A percentile compares a stretch with the other conserved stretches of the same genome.
Conservation (phyloP, 2,113 vertebrate genomes). For the Mellivora capensis region DNA sequence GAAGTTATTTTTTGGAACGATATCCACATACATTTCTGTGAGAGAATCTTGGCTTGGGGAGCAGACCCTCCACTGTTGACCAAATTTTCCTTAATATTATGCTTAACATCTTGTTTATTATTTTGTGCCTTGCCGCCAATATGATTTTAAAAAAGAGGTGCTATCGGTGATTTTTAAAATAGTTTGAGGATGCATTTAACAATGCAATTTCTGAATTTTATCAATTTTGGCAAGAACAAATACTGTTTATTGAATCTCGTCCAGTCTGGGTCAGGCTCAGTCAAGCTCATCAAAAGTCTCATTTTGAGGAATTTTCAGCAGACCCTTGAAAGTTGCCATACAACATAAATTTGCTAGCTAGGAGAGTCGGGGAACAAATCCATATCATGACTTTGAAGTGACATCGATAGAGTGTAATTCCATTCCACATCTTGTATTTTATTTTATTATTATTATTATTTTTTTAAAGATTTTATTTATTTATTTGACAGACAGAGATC, state of each 20-base stretch:
- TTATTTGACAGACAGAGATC: too few relatives aligned
- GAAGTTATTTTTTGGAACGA: background rate
- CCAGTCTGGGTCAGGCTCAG: background rate
- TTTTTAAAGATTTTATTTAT: too few relatives aligned
- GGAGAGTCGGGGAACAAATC: background rate
- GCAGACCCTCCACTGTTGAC: too few relatives aligned
- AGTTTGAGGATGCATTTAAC: background rate
- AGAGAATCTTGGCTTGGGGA: background rate
- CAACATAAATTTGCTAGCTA: background rate
- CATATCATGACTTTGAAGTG: background rate
- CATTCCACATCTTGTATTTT: background rate
- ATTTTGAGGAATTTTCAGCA: background rate
- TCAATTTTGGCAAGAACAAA: background rate
- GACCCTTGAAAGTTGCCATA: background rate
- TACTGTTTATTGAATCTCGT: background rate
- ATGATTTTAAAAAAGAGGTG: background rate
- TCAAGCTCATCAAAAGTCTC: background rate
- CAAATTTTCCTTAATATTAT: background rate
- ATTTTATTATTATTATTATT: too few relatives aligned
- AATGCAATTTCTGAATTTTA: background rate
- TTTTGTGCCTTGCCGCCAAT: background rate
- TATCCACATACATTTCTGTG: background rate
- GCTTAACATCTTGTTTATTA: background rate
- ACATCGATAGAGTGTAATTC: background rate
- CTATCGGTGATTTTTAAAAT: background rate